A percentile compares a stretch with the other conserved stretches of the same genome.
phyloP scores from a whole-genome alignment of 2,888 invertebrate genomes.

The Mythimna ferrago region DNA sequence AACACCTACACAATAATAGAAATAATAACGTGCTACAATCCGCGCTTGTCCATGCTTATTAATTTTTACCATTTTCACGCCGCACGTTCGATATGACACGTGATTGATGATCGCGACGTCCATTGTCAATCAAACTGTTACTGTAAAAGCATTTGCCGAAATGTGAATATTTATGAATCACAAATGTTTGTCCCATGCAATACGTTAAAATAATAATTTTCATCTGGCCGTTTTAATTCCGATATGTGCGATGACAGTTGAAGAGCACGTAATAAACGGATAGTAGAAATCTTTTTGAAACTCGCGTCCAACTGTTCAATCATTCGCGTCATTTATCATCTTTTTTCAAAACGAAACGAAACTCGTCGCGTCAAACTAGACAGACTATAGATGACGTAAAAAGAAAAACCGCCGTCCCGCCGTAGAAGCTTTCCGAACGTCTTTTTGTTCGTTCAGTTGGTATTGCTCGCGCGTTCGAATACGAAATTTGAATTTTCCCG shows the following conservation, averaged over 20 bases:
- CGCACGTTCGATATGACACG: conserved; percentile 79
- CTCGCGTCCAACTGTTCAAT: conserved; percentile 85
- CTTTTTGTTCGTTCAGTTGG: conserved; percentile 86
- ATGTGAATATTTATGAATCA: conserved; percentile 88
- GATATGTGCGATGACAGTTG: conserved; percentile 73
- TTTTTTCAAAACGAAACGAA: conserved; percentile 79
- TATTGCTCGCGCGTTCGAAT: conserved; percentile 79
- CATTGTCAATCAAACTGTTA: conserved; percentile 85
- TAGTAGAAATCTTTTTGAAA: conserved; percentile 82
- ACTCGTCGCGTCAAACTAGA: conserved; percentile 86
- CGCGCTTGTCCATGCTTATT: conserved; percentile 62
- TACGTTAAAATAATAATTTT: conserved; percentile 80
- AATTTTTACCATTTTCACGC: conserved; percentile 74
- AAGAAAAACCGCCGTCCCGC: conserved; percentile 77
- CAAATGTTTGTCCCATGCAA: conserved; percentile 68
- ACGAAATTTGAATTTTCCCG: conserved; percentile 75
- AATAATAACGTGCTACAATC: conserved; percentile 43
- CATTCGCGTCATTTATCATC: conserved; percentile 89
- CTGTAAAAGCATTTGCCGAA: conserved; percentile 83
- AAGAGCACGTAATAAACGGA: conserved; percentile 72
- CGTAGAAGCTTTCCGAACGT: conserved; percentile 86
- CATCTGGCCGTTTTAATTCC: conserved; percentile 78
- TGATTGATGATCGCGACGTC: conserved; percentile 85
- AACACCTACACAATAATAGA: conserved; percentile 54
- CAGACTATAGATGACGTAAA: conserved; percentile 86